Evolutionary conservation across 2,888 invertebrate species (phyloP).

Genomic region (Stratiomys singularior): DNA sequence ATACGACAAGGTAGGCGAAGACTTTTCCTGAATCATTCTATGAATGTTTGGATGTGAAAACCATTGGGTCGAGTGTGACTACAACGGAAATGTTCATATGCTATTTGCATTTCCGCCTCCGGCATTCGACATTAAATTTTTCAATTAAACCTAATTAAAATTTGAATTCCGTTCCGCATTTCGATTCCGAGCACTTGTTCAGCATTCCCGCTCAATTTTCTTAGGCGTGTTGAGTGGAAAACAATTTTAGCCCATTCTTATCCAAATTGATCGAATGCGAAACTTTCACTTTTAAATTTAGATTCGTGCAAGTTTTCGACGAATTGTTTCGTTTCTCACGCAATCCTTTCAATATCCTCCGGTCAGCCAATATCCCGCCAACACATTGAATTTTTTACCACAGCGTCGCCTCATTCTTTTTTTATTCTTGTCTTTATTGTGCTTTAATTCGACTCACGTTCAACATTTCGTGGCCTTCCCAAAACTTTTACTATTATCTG

Average conservation of each 20-base stretch:
- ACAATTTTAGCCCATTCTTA: neutral
- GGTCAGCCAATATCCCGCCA: neutral
- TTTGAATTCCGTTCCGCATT: too few relatives aligned
- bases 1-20: too few relatives aligned
- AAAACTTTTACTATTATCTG: conserved; percentile 16
- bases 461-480: neutral
- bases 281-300: conserved; percentile 23
- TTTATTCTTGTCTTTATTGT: conserved; percentile 1
- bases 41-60: too few relatives aligned
- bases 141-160: too few relatives aligned
- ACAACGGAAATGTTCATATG: too few relatives aligned
- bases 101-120: too few relatives aligned
- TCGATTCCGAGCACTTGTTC: too few relatives aligned
- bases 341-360: neutral
- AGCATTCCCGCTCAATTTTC: too few relatives aligned
- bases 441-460: neutral
- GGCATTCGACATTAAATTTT: too few relatives aligned
- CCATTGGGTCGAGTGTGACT: too few relatives aligned
- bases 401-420: neutral
- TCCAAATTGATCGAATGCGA: neutral
- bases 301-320: neutral
- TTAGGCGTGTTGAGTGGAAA: too few relatives aligned
- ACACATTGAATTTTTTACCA: neutral
- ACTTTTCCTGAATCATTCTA: too few relatives aligned
- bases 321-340: neutral